Base-by-base conservation (phyloP, 2,888 invertebrate species). In the Drosophila mettleri region DNA sequence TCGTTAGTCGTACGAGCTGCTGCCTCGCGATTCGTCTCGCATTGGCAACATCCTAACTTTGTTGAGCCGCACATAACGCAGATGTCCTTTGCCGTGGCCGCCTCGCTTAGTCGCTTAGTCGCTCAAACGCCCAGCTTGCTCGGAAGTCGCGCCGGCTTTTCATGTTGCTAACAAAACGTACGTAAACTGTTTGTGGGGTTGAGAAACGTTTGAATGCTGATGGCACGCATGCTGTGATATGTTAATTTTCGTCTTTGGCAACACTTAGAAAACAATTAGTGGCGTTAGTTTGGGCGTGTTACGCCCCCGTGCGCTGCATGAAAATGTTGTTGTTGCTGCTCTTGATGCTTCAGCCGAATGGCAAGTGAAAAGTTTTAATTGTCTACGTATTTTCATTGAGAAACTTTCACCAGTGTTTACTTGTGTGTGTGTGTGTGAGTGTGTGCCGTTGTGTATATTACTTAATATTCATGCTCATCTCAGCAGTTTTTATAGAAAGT, bases 341-440 rank as follows among this genome's bases (percentile, higher is more conserved):
- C n/a, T n/a, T 12, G 53, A 16, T 27, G 43, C 24, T 34, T 10
- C 38, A 24, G 36, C 14, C 38, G 61, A 78, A 78, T 16, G 78
- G 85, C 86, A 84, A 81, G 85, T 79, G 69, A 86, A 86, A 86
- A 87, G 65, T 84, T 85, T 85, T 85, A 87, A 87, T 85, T 87
- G 81, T 82, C 66, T 82, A 64, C 80, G 72, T 80, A 74, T 85
- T 75, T 86, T 80, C 87, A 84, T 86, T 84, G 80, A 66, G 67
- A 78, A 86, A 84, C 65, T 87, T 86, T 62, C 6, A 8, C 20
- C 16, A 14, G 16, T 43, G 22, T 41, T 20, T 41, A 20, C 20
- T 14, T 12, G 1, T 10, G 3, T 20, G 20, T 39, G 18, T 38
- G 33, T n/a, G n/a, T 46, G 36, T 38, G 31, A 49, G 38, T 67